phyloP scores from a whole-genome alignment of 2,113 vertebrate species.

The Ptilorrhoa leucosticta region DNA sequence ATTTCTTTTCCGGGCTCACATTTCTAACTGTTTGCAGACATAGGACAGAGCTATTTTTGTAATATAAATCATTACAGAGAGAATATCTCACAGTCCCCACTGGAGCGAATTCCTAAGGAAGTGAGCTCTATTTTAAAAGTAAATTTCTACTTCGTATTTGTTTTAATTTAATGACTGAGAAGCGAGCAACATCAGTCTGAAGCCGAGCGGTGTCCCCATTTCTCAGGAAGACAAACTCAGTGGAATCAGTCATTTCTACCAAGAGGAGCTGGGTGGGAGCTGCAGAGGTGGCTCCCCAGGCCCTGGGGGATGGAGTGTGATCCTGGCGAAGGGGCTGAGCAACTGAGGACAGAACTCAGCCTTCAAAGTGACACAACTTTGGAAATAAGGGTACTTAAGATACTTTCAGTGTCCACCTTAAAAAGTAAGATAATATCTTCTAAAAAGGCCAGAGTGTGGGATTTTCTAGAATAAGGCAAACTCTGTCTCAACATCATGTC shows the following conservation, averaged over 20 bases:
- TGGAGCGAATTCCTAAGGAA: constrained; percentile 15
- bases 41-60: constrained; percentile 11
- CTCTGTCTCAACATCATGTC: background rate
- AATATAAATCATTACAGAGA: background rate
- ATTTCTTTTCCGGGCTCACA: constrained; percentile 11
- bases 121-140: background rate
- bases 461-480: background rate
- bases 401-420: background rate
- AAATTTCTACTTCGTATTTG: background rate
- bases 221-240: background rate
- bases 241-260: background rate
- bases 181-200: background rate
- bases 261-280: background rate
- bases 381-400: background rate
- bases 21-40: constrained; percentile 15
- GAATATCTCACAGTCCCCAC: background rate
- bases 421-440: background rate
- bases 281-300: background rate
- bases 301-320: accelerated
- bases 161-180: background rate
- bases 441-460: background rate
- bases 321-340: background rate
- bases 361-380: background rate
- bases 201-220: background rate
- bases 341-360: background rate